These are phyloP conservation scores for Indri indri DNA, from an alignment of 2,113 vertebrate species.

Conservation along the genomic window DNA sequence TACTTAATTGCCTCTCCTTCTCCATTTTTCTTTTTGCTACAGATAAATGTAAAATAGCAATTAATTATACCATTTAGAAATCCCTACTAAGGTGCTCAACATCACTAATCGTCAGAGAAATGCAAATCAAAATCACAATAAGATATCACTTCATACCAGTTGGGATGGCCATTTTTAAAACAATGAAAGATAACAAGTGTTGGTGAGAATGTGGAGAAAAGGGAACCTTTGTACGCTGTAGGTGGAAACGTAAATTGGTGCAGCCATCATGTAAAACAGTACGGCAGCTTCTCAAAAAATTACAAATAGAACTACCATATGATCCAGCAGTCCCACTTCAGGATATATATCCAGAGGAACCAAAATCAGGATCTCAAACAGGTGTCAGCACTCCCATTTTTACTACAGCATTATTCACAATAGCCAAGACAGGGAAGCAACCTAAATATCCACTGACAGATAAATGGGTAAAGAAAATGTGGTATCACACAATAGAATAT, in stretches of 20 bases:
- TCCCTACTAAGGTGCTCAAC: neutral
- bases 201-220: neutral
- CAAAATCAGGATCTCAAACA: neutral
- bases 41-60: neutral
- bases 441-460: neutral
- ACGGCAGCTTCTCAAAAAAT: neutral
- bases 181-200: neutral
- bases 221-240: neutral
- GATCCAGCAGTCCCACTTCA: neutral
- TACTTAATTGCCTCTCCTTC: neutral
- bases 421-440: neutral
- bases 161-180: neutral
- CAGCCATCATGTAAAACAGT: neutral
- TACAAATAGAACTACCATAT: neutral
- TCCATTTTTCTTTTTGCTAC: neutral
- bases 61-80: constrained; percentile 21
- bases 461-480: neutral
- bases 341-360: neutral
- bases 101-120: neutral
- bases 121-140: neutral
- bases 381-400: neutral
- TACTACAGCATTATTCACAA: neutral
- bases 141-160: neutral
- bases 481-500: neutral
- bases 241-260: neutral